Base-by-base conservation (phyloP, 2,888 invertebrate genomes). In the Scaptomyza cyrtandrae region DNA sequence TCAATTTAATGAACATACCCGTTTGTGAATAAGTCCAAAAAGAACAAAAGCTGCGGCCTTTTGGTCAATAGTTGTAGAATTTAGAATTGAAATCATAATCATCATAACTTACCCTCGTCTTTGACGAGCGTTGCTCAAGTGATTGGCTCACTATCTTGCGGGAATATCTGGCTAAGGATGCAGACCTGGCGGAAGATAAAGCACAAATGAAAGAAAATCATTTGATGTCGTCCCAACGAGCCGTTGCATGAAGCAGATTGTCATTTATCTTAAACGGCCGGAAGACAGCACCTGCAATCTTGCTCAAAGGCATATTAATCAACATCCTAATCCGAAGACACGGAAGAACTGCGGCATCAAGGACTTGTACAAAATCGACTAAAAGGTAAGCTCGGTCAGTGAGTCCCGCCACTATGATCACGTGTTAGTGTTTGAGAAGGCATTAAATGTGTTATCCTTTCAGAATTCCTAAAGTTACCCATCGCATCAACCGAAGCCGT, bases 401-500 rank as follows among this genome's bases (percentile, higher is more conserved):
- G 6, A 35, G 24, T 24, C 16, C 16, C 16, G 6, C 9, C 9
- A 13, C 5, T 31, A 9, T 13, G 33, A 49, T 11, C 3, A 11
- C n/a, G 10, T 24, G 1, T 46, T 14, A 27, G 7, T 31, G 0
- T 48, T 11, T 9, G 9, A 16, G 35, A 24, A 50, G n/a, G 10
- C 6, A n/a, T 11, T 50, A 9, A 35, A 35, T 35, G 19, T 50
- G 19, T 35, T 35, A 19, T 19, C 11, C 24, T 50, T 50, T 35
- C 35, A 50, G 50, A n/a, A 35, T 19, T 35, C n/a, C 1, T 6
- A n/a, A 35, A n/a, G 19, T 33, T 10, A 6, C 14, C 13, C 16
- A 16, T 16, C n/a, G 31, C 13, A 50, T 19, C 33, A 16, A 35
- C n/a, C 3, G 50, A 50, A 50, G 50, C 16, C 50, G 10, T 50